phyloP scores from a whole-genome alignment of 2,888 invertebrate species.

The Idaea biselata region DNA sequence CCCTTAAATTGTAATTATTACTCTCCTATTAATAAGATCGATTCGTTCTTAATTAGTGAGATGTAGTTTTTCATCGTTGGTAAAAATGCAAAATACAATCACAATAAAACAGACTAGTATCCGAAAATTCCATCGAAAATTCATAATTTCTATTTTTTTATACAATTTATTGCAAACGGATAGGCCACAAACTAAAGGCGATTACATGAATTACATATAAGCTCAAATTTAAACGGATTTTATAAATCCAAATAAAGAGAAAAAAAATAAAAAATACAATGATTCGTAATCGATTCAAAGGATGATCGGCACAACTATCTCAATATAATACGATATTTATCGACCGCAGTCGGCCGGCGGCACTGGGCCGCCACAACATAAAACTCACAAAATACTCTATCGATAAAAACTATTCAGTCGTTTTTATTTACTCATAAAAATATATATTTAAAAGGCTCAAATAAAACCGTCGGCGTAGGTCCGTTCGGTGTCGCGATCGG shows the following conservation, averaged over 20 bases:
- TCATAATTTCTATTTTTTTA: constrained; percentile 53
- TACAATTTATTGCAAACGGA: constrained; percentile 60
- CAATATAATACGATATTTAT: constrained; percentile 75
- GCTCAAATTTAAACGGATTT: constrained; percentile 73
- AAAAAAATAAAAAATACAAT: constrained; percentile 36
- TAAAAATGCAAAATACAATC: constrained; percentile 77
- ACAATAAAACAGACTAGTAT: constrained; percentile 77
- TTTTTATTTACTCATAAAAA: constrained; percentile 79
- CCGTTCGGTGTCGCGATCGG: constrained; percentile 18
- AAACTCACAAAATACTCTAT: constrained; percentile 76
- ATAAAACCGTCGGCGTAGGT: constrained; percentile 62
- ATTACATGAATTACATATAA: constrained; percentile 66
- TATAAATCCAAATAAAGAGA: constrained; percentile 63
- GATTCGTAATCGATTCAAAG: constrained; percentile 54
- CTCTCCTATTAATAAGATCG: constrained; percentile 60
- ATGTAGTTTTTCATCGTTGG: constrained; percentile 72
- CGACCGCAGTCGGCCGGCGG: constrained; percentile 64
- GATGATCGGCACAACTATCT: constrained; percentile 71
- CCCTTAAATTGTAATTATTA: constrained; percentile 40
- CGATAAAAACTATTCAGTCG: constrained; percentile 80
- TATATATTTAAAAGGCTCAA: constrained; percentile 80
- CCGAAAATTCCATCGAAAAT: constrained; percentile 70
- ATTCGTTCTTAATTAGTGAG: constrained; percentile 77
- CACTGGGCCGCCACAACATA: constrained; percentile 59
- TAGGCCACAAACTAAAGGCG: constrained; percentile 72